Percentiles rank a stretch among this genome's conserved stretches.
phyloP scores from a whole-genome alignment of 2,113 vertebrate species.

The Stegostoma tigrinum region DNA sequence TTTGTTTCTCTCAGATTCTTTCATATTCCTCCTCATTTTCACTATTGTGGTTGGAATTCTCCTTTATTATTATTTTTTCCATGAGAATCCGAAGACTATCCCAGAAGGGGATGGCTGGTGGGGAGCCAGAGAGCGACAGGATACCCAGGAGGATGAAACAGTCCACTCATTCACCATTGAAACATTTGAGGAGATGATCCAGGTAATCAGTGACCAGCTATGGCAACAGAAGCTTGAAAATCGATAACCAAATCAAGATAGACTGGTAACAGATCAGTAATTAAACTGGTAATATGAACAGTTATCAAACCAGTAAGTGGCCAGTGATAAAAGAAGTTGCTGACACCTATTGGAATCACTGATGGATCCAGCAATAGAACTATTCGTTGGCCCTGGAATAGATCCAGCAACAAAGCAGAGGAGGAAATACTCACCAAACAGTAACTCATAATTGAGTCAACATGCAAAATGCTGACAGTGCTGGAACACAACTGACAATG shows the following conservation, averaged over 20 bases:
- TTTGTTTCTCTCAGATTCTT: conserved; percentile 45
- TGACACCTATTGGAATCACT: neutral
- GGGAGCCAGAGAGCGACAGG: conserved; percentile 56
- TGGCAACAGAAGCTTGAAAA: neutral
- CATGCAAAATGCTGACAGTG: neutral
- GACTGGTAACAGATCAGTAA: neutral
- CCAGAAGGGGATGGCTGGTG: conserved; percentile 76
- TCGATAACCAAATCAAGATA: neutral
- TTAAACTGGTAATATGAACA: neutral
- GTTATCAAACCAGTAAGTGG: neutral
- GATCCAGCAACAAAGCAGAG: neutral
- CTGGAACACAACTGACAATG: neutral
- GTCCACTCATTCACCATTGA: conserved; percentile 60
- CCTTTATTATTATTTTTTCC: conserved; percentile 55
- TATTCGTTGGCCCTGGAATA: neutral
- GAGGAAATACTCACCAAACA: no score
- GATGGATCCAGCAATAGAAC: neutral
- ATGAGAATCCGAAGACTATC: conserved; percentile 52
- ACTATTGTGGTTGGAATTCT: conserved; percentile 56
- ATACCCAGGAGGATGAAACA: conserved; percentile 49
- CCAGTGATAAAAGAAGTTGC: neutral
- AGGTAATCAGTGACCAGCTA: conserved; percentile 52
- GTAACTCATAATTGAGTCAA: neutral
- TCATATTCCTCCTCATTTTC: conserved; percentile 52
- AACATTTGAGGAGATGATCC: conserved; percentile 62